Evolutionary conservation across 2,888 invertebrate genomes (phyloP), one percentile per base, ranked within the genome.

Genomic region (Horisme vitalbata): DNA sequence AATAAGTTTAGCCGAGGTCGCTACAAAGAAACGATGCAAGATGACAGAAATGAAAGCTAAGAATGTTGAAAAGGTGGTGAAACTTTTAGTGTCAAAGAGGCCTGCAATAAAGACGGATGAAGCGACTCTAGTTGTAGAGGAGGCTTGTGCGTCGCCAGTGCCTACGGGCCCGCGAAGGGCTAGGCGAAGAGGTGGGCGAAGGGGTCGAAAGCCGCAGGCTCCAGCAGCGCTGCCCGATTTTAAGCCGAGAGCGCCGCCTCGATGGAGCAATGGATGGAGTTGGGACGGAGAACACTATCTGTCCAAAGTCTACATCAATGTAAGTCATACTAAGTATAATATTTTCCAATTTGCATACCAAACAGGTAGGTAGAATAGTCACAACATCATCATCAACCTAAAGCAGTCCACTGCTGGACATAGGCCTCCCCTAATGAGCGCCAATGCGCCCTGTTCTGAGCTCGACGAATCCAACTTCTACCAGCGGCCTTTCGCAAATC

Each of bases 261-360:
- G 86, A 55, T 97, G 96, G 96, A 96, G 95, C 72, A 97, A 97
- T 75, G 97, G 97, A 15, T 97, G 97, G 97, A 93, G 92, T 55
- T 97, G 97, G 96, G 95, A 95, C 71, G 97, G 97, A 33, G 94
- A 95, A 59, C 91, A 95, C 20, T 95, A 93, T 74, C 92, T 96
- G 70, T 94, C 95, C 57, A 94, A 94, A 90, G 95, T 97, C 65
- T 97, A 95, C 87, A 91, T 97, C 69, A 96, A 95, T 87, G 97
- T 97, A 86, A 93, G 94, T 92, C 18, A 18, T 6, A 18, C 18
- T 15, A 15, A 15, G 15, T 15, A 15, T 3, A 15, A 15, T n/a
- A n/a, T n/a, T n/a, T n/a, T n/a, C n/a, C n/a, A n/a, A n/a, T n/a
- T n/a, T n/a, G n/a, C n/a, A n/a, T n/a, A n/a, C n/a, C n/a, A n/a